Evolutionary conservation across 1,140 invertebrate genomes (phyloP).

Genomic region (Metopolophium dirhodum): DNA sequence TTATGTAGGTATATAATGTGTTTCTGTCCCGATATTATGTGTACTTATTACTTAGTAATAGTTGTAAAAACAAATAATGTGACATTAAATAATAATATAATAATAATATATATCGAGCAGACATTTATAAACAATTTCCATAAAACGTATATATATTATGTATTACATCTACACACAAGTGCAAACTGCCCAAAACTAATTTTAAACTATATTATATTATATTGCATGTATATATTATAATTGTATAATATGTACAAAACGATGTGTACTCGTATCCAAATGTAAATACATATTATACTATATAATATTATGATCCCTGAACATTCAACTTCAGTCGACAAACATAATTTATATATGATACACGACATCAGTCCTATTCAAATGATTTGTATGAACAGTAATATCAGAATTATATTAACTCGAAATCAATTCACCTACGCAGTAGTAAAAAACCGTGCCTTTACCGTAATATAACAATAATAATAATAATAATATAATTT

Average conservation of each 20-base stretch:
- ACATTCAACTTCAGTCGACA: not conserved
- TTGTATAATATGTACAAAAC: not conserved
- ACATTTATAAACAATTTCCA: not conserved
- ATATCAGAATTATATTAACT: not conserved
- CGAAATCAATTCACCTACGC: not conserved
- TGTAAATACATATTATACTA: not conserved
- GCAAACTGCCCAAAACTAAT: slow-evolving; percentile 6
- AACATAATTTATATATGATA: not conserved
- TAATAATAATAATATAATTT: not conserved
- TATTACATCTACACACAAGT: not conserved
- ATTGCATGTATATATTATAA: not conserved
- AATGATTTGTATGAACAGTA: not conserved
- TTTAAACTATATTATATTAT: slow-evolving; percentile 12
- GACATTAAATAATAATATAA: not conserved
- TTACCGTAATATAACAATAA: not conserved
- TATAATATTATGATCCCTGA: not conserved
- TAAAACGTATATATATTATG: not conserved
- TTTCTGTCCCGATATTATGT: not conserved
- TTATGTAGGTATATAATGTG: not conserved
- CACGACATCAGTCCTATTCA: not conserved
- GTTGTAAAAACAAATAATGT: slow-evolving; percentile 7
- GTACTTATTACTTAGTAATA: not conserved
- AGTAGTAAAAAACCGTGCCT: not conserved
- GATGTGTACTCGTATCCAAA: not conserved
- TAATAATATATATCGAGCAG: not conserved